phyloP scores from a whole-genome alignment of 2,888 invertebrate genomes.

The Watsonalla cultraria region DNA sequence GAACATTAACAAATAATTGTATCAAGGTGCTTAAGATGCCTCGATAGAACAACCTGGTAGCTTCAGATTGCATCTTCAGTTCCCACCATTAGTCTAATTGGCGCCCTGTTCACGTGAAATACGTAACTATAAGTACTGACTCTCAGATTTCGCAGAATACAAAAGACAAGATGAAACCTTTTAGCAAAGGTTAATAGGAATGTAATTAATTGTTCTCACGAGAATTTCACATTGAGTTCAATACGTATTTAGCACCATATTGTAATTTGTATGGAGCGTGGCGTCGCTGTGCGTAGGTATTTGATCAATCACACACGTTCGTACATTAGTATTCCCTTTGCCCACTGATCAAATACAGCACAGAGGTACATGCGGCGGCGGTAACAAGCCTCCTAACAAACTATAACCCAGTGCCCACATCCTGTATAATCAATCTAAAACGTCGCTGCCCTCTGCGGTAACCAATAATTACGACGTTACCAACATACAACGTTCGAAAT shows the following conservation, averaged over 20 bases:
- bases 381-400: conserved; percentile 37
- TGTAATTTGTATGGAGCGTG: neutral
- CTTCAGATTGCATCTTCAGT: neutral
- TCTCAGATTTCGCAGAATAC: neutral
- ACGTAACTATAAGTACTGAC: neutral
- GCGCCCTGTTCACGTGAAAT: neutral
- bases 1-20: too few relatives aligned
- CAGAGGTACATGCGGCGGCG: conserved; percentile 5
- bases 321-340: conserved; percentile 41
- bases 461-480: neutral
- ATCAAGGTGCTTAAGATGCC: neutral
- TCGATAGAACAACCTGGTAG: neutral
- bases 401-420: conserved; percentile 12
- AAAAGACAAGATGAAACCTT: neutral
- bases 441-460: neutral
- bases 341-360: conserved; percentile 41
- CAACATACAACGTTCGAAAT: neutral
- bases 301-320: conserved; percentile 32
- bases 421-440: neutral
- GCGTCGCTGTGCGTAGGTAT: conserved; percentile 4
- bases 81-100: neutral
- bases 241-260: too few relatives aligned
- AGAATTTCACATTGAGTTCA: neutral
- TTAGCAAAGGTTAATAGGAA: neutral
- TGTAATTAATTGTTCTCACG: neutral